Base-by-base conservation (phyloP, 2,888 invertebrate species). In the Xanthorhoe designata region DNA sequence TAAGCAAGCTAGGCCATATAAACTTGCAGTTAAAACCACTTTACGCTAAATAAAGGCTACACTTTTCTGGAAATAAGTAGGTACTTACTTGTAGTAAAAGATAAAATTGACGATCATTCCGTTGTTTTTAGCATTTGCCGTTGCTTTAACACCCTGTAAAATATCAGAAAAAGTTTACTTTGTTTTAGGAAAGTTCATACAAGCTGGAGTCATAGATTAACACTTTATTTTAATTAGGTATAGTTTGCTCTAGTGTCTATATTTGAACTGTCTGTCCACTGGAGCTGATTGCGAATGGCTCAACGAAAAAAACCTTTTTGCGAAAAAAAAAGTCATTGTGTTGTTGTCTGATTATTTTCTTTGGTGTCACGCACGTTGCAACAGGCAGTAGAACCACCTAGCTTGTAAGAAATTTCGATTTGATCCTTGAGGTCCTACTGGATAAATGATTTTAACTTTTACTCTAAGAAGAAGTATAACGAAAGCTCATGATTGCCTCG, bases 81-180 rank as follows among this genome's bases (percentile, higher is more conserved):
- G n/a, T n/a, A n/a, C n/a, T n/a, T n/a, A 49, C 38, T 15, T 15
- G 42, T 42, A 38, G 42, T 62, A 62, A 62, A 62, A 56, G 56
- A 51, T 59, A 62, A 56, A 62, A 52, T 42, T 42, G 24, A 8
- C 19, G 18, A 13, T 13, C 2, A 42, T 51, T 13, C 24, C 51
- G 59, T 56, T 51, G 51, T 56, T 62, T 18, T 15, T 32, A 47
- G 6, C 47, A 15, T 17, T 17, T 47, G 47, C 47, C 47, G n/a
- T 15, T 45, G 15, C 45, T 7, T 47, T 17, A 15, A 47, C 6
- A 8, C 17, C 47, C 47, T 47, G 8, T 47, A 8, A 17, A 15
- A 7, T 47, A 2, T 17, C 17, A 17, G 15, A 15, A 47, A 47
- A 47, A 8, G 13, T 13, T 17, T 0, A 47, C 15, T 13, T 13